These are phyloP conservation scores for Macroramphosus scolopax DNA, from an alignment of 2,797 vertebrate genomes.

Conservation along the genomic window DNA sequence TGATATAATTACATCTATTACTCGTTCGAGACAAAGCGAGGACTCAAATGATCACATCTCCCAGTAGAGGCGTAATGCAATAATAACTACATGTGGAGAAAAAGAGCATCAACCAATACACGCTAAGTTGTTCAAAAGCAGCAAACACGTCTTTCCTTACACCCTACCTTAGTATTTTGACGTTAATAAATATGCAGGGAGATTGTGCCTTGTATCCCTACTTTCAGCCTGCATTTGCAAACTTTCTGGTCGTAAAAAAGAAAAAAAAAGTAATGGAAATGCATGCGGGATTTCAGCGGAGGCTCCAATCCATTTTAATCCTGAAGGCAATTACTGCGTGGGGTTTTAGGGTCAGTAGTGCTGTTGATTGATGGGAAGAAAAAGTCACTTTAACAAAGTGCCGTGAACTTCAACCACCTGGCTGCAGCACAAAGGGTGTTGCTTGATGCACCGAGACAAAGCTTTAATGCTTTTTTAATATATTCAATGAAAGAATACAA, in stretches of 20 bases:
- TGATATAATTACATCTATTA: slow-evolving; percentile 62
- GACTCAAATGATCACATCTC: slow-evolving; percentile 41
- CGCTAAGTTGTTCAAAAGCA: slow-evolving; percentile 20
- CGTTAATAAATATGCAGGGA: slow-evolving; percentile 48
- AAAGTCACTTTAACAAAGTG: slow-evolving; percentile 76
- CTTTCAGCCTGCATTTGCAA: slow-evolving; percentile 57
- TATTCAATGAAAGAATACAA: slow-evolving; percentile 56
- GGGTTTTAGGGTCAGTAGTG: slow-evolving; percentile 79
- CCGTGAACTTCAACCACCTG: slow-evolving; percentile 72
- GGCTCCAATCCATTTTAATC: slow-evolving; percentile 80
- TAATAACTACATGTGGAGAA: slow-evolving; percentile 25
- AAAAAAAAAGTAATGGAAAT: slow-evolving; percentile 75
- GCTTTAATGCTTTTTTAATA: slow-evolving; percentile 66
- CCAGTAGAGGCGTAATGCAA: slow-evolving; percentile 16
- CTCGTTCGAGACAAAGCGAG: slow-evolving; percentile 38
- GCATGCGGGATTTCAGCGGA: slow-evolving; percentile 68
- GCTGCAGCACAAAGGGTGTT: slow-evolving; percentile 56
- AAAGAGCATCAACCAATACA: too few species aligned
- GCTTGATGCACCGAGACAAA: slow-evolving; percentile 50
- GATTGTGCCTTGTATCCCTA: slow-evolving; percentile 40
- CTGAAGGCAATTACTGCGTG: slow-evolving; percentile 77
- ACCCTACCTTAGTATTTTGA: slow-evolving; percentile 48
- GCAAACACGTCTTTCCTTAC: not conserved
- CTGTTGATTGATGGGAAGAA: slow-evolving; percentile 77
- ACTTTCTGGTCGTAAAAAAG: slow-evolving; percentile 64